phyloP scores from a whole-genome alignment of 2,888 invertebrate genomes.

The Plagodis dolabraria region DNA sequence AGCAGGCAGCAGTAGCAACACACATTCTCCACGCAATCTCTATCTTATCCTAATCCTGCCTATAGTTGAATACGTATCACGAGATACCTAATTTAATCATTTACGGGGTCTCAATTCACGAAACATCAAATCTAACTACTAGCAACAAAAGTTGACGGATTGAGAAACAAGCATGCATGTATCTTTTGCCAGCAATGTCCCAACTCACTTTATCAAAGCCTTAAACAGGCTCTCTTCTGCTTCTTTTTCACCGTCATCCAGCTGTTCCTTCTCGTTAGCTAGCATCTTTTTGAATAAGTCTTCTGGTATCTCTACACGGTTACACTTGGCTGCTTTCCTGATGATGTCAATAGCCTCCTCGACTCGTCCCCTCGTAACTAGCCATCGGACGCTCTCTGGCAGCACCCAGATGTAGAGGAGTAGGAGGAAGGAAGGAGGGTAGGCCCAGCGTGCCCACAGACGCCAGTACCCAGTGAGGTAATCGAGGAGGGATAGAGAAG shows the following conservation, averaged over 20 bases:
- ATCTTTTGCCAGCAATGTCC: not conserved
- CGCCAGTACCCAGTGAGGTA: slow-evolving; percentile 90
- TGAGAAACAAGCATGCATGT: no score
- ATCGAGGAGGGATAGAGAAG: slow-evolving; percentile 87
- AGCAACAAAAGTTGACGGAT: not conserved
- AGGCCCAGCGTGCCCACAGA: slow-evolving; percentile 87
- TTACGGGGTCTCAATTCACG: no score
- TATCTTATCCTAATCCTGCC: no score
- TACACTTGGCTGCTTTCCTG: slow-evolving; percentile 85
- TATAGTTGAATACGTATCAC: no score
- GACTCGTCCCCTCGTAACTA: slow-evolving; percentile 86
- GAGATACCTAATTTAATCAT: no score
- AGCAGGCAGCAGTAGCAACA: no score
- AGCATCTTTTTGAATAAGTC: slow-evolving; percentile 75
- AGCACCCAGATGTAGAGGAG: slow-evolving; percentile 88
- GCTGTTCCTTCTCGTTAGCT: slow-evolving; percentile 54
- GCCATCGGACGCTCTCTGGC: slow-evolving; percentile 92
- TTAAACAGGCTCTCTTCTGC: slow-evolving; percentile 65
- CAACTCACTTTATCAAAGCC: slow-evolving; percentile 66
- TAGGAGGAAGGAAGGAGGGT: slow-evolving; percentile 88
- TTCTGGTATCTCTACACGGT: slow-evolving; percentile 78
- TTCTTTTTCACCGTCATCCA: slow-evolving; percentile 51
- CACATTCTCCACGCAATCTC: no score
- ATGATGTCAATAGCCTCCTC: slow-evolving; percentile 86
- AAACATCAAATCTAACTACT: not conserved